These are phyloP conservation scores for Arrhopalites spinosus DNA, from an alignment of 2,888 invertebrate species.

Conservation along the genomic window DNA sequence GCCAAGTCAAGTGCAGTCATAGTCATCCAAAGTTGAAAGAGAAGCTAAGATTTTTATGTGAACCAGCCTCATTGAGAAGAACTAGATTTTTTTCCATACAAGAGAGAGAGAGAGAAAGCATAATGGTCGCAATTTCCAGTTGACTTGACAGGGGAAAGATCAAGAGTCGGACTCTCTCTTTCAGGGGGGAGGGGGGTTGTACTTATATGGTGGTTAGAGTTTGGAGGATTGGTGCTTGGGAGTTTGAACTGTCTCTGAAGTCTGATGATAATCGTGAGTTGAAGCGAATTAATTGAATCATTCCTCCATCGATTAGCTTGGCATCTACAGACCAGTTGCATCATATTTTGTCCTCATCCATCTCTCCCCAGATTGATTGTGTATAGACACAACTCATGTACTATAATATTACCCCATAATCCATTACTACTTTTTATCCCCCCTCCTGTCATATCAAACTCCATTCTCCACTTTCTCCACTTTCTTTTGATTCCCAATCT, in stretches of 20 bases:
- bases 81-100: background rate
- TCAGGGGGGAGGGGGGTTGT: background rate
- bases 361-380: background rate
- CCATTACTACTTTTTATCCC: background rate
- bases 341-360: slow-evolving; percentile 17
- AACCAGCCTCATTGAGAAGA: background rate
- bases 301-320: slow-evolving; percentile 6
- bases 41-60: slow-evolving; percentile 7
- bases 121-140: slow-evolving; percentile 16
- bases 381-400: background rate
- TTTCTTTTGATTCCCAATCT: background rate
- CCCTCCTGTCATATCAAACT: background rate
- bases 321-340: slow-evolving; percentile 10
- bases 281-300: slow-evolving; percentile 21
- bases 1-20: slow-evolving; percentile 2
- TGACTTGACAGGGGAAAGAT: slow-evolving; percentile 13
- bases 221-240: background rate
- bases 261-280: slow-evolving; percentile 16
- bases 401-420: background rate
- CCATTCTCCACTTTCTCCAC: background rate
- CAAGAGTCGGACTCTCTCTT: background rate
- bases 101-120: background rate
- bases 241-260: slow-evolving; percentile 13
- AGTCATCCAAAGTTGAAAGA: background rate
- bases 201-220: slow-evolving; percentile 5